A percentile compares a stretch with the other conserved stretches of the same genome.
Evolutionary conservation across 1,140 invertebrate species (phyloP).

Genomic region (Elysia chlorotica): DNA sequence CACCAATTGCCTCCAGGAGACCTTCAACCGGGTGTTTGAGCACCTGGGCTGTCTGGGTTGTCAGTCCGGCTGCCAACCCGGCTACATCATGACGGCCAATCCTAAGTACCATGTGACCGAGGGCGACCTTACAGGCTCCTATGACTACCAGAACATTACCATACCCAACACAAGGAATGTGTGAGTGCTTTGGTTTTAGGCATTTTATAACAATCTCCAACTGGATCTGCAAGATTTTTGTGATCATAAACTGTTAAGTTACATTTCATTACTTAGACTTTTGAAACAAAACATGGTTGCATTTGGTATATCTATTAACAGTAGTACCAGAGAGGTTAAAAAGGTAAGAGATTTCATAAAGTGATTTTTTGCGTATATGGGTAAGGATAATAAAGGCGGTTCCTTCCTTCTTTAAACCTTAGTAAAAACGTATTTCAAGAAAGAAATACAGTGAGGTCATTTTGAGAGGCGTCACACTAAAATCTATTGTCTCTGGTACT

Average conservation of each 20-base stretch:
- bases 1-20: constrained; percentile 12
- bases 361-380: neutral
- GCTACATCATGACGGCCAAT: constrained; percentile 28
- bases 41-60: constrained; percentile 27
- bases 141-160: constrained; percentile 10
- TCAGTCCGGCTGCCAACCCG: constrained; percentile 22
- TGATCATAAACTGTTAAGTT: neutral
- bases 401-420: too few relatives aligned
- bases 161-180: constrained; percentile 20
- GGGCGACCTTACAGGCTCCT: neutral
- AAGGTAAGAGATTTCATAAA: neutral
- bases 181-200: constrained; percentile 15
- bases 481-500: too few relatives aligned
- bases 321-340: neutral
- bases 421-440: too few relatives aligned
- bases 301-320: too few relatives aligned
- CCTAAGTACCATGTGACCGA: constrained; percentile 2
- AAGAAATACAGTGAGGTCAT: too few relatives aligned
- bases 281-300: too few relatives aligned
- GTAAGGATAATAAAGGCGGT: too few relatives aligned
- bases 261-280: too few relatives aligned
- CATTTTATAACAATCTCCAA: neutral
- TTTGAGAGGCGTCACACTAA: too few relatives aligned
- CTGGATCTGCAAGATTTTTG: neutral
- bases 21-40: constrained; percentile 18